Base-by-base conservation (phyloP, 2,797 vertebrate genomes). In the Protosalanx chinensis region DNA sequence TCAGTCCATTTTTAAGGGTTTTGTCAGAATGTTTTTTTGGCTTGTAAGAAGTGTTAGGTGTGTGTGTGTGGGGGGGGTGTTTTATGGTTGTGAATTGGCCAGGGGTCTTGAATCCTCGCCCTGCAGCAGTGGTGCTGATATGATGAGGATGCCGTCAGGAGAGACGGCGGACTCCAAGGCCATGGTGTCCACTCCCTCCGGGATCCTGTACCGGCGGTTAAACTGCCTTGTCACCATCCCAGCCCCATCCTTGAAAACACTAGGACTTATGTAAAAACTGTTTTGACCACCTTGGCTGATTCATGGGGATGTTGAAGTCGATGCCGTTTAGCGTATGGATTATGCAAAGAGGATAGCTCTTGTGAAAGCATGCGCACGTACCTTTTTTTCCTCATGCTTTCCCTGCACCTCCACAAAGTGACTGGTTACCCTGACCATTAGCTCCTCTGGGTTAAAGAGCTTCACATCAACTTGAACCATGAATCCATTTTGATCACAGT, bases 341-440 rank as follows among this genome's bases (percentile, higher is more conserved):
- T 64, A 64, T 41, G 16, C n/a, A 3, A 18, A 64, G 62, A n/a
- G 32, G 23, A 30, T 3, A 69, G 23, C 1, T 3, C 70, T 0
- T 16, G 18, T 5, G 18, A 4, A n/a, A 7, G 0, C 3, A 29
- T 16, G 15, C 30, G 65, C 5, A 80, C 88, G 1, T 68, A 93
- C 93, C 92, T 91, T 92, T 83, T 78, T 90, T 69, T 94, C 90
- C 74, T 93, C 88, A 33, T 93, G 92, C 75, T 89, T 93, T 75
- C 93, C 93, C 66, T 93, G 90, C 20, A 94, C 92, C 70, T 93
- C 92, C 13, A 94, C 87, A 87, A 93, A 94, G 73, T 91, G 90
- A 77, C 92, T 91, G 0, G 74, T 79, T 62, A 94, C 93, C 85
- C 93, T 93, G 12, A 94, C 93, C 78, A 85, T 67, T 0, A 94